Evolutionary conservation across 2,888 invertebrate genomes (phyloP).

Genomic region (Dyspetes luteomarginatus): DNA sequence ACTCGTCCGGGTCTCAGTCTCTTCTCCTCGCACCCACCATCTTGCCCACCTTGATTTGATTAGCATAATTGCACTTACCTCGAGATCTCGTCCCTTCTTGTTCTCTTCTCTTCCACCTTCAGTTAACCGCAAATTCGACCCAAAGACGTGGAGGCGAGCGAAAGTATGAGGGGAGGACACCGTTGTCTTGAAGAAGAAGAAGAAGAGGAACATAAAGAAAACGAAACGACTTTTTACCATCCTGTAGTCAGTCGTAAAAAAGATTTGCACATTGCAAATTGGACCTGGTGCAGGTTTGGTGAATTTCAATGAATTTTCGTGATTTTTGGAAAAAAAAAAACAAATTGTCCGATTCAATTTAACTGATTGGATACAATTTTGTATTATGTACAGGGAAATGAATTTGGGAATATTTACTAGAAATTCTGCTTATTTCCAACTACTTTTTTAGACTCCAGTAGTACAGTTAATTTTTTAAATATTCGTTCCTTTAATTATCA

Average conservation of each 20-base stretch:
- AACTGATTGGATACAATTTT: too few relatives aligned
- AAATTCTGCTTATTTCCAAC: too few relatives aligned
- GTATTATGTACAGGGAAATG: too few relatives aligned
- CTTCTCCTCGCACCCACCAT: constrained; percentile 65
- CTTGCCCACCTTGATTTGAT: constrained; percentile 80
- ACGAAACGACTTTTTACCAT: constrained; percentile 8
- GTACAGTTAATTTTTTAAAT: too few relatives aligned
- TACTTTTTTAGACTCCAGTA: too few relatives aligned
- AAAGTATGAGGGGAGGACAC: constrained; percentile 39
- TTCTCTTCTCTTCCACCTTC: constrained; percentile 59
- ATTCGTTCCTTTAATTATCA: too few relatives aligned
- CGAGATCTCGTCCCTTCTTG: constrained; percentile 50
- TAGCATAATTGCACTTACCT: constrained; percentile 80
- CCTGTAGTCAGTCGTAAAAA: neutral
- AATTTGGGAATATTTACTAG: too few relatives aligned
- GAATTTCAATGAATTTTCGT: neutral
- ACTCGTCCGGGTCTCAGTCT: constrained; percentile 16
- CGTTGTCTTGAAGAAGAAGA: constrained; percentile 39
- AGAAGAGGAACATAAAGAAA: constrained; percentile 11
- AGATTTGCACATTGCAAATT: neutral
- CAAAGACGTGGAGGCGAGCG: constrained; percentile 32
- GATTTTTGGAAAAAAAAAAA: neutral
- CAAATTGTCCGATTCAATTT: too few relatives aligned
- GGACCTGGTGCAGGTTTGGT: neutral
- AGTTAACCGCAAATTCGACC: constrained; percentile 72